Evolutionary conservation across 2,797 vertebrate genomes (phyloP), one percentile per base, ranked within the genome.

Genomic region (Neosilurus mollespiculum): DNA sequence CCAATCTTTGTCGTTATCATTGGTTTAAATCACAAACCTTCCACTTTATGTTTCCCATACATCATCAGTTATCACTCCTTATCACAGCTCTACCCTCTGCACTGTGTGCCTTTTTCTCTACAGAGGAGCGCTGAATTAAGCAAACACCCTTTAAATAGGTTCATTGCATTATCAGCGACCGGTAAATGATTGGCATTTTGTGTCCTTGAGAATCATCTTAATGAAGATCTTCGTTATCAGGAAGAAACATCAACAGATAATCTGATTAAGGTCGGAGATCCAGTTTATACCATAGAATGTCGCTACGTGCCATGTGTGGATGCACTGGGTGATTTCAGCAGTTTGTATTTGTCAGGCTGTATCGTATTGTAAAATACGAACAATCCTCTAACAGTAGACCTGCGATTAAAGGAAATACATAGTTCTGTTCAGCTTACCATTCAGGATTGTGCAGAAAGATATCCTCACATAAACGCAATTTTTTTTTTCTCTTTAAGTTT

Each of bases 121-220:
- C 18, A 54, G 15, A 18, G 2, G 30, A 37, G 26, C 56, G 22
- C 14, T 37, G 34, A 77, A n/a, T 43, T 14, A 30, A 61, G 8
- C 30, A 76, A n/a, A 61, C 18, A 0, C 24, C 53, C 20, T 75
- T 20, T 18, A 20, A 20, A 30, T 8, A 34, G 72, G 12, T 58
- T 75, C 26, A 58, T 7, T 58, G 72, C 58, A 78, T 77, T 5
- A 62, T 61, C 9, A 78, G 5, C 0, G 34, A 43, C 34, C 75
- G 82, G 87, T 86, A 81, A 86, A 87, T 87, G 76, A 87, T 84
- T 34, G 81, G 51, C 24, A 16, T 51, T 73, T 7, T 64, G 12
- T 78, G 70, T 26, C 77, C 83, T 86, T 86, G 80, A 78, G 43
- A 83, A 67, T 78, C 66, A 49, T 70, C 67, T 81, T 81, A 81